phyloP scores from a whole-genome alignment of 2,888 invertebrate genomes.

The Sinelater perroti region DNA sequence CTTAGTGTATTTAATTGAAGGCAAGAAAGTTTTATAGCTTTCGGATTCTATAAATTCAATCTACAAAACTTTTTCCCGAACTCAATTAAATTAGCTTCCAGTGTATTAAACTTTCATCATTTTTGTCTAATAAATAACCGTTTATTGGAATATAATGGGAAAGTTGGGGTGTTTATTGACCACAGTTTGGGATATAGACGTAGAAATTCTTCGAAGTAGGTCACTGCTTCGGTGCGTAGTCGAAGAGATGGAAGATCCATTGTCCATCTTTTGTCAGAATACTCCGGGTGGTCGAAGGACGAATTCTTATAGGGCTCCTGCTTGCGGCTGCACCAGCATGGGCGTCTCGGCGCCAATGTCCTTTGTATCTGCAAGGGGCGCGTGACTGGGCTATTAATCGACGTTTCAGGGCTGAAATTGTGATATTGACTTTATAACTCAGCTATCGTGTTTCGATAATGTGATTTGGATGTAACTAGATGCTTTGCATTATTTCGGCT shows the following conservation, averaged over 20 bases:
- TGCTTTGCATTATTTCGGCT: slow-evolving; percentile 31
- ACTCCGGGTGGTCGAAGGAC: slow-evolving; percentile 16
- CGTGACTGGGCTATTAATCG: slow-evolving; percentile 52
- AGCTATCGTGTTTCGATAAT: slow-evolving; percentile 45
- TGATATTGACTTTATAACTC: slow-evolving; percentile 45
- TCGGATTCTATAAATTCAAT: slow-evolving; percentile 3
- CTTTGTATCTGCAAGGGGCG: slow-evolving; percentile 46
- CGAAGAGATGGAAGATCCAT: neutral
- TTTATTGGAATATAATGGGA: slow-evolving; percentile 15
- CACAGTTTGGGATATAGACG: slow-evolving; percentile 4
- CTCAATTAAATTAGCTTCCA: slow-evolving; percentile 4
- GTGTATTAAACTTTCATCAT: slow-evolving; percentile 10
- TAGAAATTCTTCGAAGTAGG: slow-evolving; percentile 10
- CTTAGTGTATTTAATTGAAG: no score
- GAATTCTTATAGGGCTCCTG: slow-evolving; percentile 33
- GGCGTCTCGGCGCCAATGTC: slow-evolving; percentile 43
- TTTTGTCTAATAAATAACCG: slow-evolving; percentile 13
- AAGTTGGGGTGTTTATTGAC: slow-evolving; percentile 10
- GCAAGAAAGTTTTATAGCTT: no score
- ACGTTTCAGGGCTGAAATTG: slow-evolving; percentile 46
- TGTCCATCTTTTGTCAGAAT: slow-evolving; percentile 10
- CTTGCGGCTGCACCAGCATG: slow-evolving; percentile 39
- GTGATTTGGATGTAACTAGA: slow-evolving; percentile 41
- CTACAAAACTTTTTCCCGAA: slow-evolving; percentile 11
- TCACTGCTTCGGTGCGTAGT: slow-evolving; percentile 7